Evolutionary conservation across 2,797 vertebrate species (phyloP).

Genomic region (Acanthopagrus latus): DNA sequence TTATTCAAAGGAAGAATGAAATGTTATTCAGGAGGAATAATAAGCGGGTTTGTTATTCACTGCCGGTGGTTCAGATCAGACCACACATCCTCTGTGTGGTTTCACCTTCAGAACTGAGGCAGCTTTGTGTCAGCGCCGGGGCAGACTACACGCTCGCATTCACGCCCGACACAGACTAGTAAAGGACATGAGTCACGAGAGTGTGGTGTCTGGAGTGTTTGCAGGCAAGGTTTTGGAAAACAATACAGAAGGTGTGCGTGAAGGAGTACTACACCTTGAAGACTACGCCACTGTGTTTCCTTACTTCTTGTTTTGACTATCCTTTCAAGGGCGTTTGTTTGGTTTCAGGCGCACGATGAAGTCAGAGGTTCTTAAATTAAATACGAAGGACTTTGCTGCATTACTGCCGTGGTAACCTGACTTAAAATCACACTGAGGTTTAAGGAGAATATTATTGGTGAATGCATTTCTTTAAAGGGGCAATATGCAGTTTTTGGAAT

Average conservation of each 20-base stretch:
- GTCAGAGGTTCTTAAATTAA: constrained; percentile 2
- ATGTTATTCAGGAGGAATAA: constrained; percentile 63
- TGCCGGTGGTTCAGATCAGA: constrained; percentile 62
- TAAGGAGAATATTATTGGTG: not conserved
- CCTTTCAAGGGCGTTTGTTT: constrained; percentile 8
- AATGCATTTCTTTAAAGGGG: not conserved
- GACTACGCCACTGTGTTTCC: constrained; percentile 15
- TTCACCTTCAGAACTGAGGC: constrained; percentile 76
- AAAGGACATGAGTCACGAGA: constrained; percentile 60
- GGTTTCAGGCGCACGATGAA: constrained; percentile 9
- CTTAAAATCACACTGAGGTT: constrained; percentile 11
- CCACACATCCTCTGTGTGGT: constrained; percentile 71
- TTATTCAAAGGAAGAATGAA: constrained; percentile 64
- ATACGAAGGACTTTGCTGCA: not conserved
- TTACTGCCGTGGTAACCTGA: not conserved
- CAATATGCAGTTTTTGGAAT: too few species aligned
- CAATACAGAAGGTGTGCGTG: constrained; percentile 18
- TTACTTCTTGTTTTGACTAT: not conserved
- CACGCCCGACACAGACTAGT: constrained; percentile 22
- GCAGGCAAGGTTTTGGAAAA: constrained; percentile 25
- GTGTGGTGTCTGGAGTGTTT: constrained; percentile 55
- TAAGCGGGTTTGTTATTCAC: constrained; percentile 66
- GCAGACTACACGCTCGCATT: constrained; percentile 52
- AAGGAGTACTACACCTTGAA: not conserved
- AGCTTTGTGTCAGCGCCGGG: constrained; percentile 64